Evolutionary conservation across 2,888 invertebrate species (phyloP).

Genomic region (Tinea semifulvella): DNA sequence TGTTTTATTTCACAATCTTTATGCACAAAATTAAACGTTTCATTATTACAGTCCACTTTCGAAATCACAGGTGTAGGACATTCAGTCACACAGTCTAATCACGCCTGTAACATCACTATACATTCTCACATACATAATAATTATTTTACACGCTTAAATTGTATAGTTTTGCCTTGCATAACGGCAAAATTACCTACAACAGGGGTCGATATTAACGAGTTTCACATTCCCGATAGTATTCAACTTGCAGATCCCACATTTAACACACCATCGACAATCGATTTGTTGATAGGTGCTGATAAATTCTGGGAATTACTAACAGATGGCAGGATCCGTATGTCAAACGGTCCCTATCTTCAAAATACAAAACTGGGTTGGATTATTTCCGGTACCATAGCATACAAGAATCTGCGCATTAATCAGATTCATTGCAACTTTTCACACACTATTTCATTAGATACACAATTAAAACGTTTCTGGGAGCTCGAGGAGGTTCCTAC

Average conservation of each 20-base stretch:
- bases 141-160: not conserved
- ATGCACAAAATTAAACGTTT: constrained; percentile 15
- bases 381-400: constrained; percentile 17
- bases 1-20: constrained; percentile 17
- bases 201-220: not conserved
- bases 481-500: constrained; percentile 19
- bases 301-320: constrained; percentile 21
- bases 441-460: constrained; percentile 14
- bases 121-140: constrained; percentile 4
- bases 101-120: constrained; percentile 6
- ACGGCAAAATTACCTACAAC: not conserved
- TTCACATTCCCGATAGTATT: constrained; percentile 14
- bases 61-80: constrained; percentile 17
- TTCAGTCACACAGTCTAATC: constrained; percentile 1
- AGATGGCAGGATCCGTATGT: constrained; percentile 18
- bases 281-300: constrained; percentile 21
- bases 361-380: constrained; percentile 21
- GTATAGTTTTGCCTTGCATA: constrained; percentile 18
- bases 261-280: constrained; percentile 17
- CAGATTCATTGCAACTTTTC: constrained; percentile 19
- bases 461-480: constrained; percentile 19
- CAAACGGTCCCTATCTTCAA: constrained; percentile 19
- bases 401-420: constrained; percentile 6
- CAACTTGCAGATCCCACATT: constrained; percentile 20
- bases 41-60: constrained; percentile 20